These are phyloP conservation scores for Rissa tridactyla DNA, from an alignment of 2,113 vertebrate genomes.

Conservation along the genomic window DNA sequence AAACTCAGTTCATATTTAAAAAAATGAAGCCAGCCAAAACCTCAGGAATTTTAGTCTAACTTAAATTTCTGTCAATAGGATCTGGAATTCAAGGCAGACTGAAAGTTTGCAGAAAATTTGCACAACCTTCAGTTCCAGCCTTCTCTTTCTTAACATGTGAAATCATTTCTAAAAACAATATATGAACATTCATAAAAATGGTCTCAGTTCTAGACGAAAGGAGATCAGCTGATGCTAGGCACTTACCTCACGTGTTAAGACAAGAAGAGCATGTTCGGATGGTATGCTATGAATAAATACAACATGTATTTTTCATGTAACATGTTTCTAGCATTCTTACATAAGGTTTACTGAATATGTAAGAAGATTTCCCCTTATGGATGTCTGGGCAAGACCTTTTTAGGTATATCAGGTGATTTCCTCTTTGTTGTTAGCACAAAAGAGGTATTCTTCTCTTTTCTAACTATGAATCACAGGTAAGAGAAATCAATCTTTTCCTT, in stretches of 20 bases:
- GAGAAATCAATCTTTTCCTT: not conserved
- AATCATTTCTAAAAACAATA: not conserved
- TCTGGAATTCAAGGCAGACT: not conserved
- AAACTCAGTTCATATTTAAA: not conserved
- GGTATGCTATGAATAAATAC: not conserved
- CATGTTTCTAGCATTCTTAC: not conserved
- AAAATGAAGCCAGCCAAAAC: not conserved
- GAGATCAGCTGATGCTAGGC: not conserved
- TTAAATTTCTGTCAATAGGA: not conserved
- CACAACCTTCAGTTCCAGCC: not conserved
- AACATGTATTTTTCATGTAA: not conserved
- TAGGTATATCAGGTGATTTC: not conserved
- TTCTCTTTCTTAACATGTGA: not conserved
- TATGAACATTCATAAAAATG: not conserved
- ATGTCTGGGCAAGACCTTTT: not conserved
- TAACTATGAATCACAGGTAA: not conserved
- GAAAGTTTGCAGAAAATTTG: not conserved
- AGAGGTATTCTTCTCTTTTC: not conserved
- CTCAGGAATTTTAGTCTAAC: not conserved
- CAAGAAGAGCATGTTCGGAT: not conserved
- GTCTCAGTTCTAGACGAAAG: not conserved
- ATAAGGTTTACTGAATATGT: not conserved
- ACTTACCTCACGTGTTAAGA: not conserved
- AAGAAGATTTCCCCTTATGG: fast-evolving
- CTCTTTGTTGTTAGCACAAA: not conserved